Percentiles rank a stretch among this genome's conserved stretches.
Conservation (phyloP, 2,888 invertebrate genomes). For the Agonopterix arenella region DNA sequence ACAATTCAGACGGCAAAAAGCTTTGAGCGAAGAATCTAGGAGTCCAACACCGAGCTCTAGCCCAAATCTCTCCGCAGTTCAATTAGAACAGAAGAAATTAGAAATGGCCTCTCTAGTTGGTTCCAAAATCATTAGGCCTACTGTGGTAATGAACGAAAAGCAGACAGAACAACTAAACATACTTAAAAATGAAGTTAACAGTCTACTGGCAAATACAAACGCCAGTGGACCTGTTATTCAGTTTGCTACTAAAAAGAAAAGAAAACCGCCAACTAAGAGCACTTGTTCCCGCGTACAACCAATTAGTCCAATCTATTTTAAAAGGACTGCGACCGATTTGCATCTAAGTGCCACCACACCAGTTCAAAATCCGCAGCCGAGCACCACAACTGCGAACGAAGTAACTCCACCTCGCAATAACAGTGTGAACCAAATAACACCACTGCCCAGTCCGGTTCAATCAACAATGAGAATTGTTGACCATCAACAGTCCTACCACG, state of each 20-base stretch:
- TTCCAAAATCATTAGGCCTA: conserved; percentile 13
- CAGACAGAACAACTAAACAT: conserved; percentile 27
- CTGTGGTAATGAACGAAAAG: conserved; percentile 33
- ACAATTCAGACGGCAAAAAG: conserved; percentile 39
- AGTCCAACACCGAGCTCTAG: not conserved
- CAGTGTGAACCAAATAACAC: not conserved
- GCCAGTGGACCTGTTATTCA: not conserved
- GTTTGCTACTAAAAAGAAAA: not conserved
- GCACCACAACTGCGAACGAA: not conserved
- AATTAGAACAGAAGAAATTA: not conserved
- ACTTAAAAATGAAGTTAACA: conserved; percentile 23
- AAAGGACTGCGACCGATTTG: not conserved
- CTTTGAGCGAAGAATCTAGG: not conserved
- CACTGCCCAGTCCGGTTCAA: too few species aligned
- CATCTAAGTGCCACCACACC: not conserved
- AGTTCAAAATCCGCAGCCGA: not conserved
- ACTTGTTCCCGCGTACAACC: conserved; percentile 1
- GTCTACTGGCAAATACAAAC: conserved; percentile 13
- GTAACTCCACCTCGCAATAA: not conserved
- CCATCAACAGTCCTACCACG: conserved; percentile 27
- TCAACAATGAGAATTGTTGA: not conserved
- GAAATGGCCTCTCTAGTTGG: not conserved
- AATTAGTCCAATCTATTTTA: not conserved
- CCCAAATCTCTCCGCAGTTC: not conserved
- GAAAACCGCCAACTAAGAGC: not conserved